Percentiles rank a stretch among this genome's conserved stretches.
phyloP scores from a whole-genome alignment of 2,888 invertebrate species.

The Pseudanteris insignis region DNA sequence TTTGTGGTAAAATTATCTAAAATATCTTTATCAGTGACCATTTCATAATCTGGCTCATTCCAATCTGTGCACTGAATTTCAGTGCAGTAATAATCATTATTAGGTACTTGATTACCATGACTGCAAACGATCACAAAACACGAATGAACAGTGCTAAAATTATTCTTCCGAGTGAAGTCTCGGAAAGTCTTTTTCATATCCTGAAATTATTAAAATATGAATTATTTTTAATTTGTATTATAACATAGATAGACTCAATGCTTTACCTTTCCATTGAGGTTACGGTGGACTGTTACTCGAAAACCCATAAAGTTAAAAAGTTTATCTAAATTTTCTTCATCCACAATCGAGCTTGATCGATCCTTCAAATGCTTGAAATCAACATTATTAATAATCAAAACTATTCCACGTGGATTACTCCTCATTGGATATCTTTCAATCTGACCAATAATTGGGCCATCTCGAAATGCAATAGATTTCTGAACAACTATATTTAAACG shows the following conservation, averaged over 20 bases:
- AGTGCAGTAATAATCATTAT: constrained; percentile 39
- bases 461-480: constrained; percentile 54
- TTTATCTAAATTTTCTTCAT: constrained; percentile 53
- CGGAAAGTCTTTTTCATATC: constrained; percentile 48
- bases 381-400: constrained; percentile 59
- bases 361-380: constrained; percentile 32
- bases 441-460: constrained; percentile 40
- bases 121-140: constrained; percentile 60
- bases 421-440: constrained; percentile 59
- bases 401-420: constrained; percentile 60
- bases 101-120: constrained; percentile 53
- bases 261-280: constrained; percentile 55
- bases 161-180: constrained; percentile 51
- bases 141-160: constrained; percentile 55
- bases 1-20: constrained; percentile 65
- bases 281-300: constrained; percentile 41
- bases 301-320: constrained; percentile 62
- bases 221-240: too few relatives aligned
- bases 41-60: constrained; percentile 25
- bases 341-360: constrained; percentile 51
- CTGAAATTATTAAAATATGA: constrained; percentile 46
- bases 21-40: constrained; percentile 53
- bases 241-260: too few relatives aligned
- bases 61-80: constrained; percentile 55
- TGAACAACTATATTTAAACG: constrained; percentile 54